Evolutionary conservation across 2,797 vertebrate genomes (phyloP), one percentile per base, ranked within the genome.

Genomic region (Momotus momota): DNA sequence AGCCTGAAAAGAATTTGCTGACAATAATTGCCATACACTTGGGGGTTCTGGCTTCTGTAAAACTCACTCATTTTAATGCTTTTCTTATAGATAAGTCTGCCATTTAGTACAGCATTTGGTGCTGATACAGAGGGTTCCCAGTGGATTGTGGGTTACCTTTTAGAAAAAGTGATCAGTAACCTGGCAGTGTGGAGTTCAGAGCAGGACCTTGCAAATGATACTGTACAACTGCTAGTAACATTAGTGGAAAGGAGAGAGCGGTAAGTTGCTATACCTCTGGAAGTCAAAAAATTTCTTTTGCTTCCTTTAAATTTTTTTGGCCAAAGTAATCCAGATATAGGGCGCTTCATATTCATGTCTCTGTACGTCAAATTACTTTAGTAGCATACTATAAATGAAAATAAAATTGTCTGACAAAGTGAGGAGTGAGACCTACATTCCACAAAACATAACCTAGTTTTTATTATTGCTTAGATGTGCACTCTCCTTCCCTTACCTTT

Each of bases 101-200:
- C 99, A 20, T 98, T 99, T 91, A 99, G 98, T 98, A 99, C 99
- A 49, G 99, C 99, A 12, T 99, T 99, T 95, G 99, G 99, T 67
- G 98, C 98, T 9, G 99, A 99, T 97, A 99, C 99, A 4, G 99
- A 99, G 97, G 99, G 99, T 43, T 99, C 99, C 93, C 99, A 99
- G 97, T 99, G 99, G 99, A 99, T 99, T 97, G 98, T 99, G 97
- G 99, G 99, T 97, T 99, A 99, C 97, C 99, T 99, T 75, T 98
- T 99, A 98, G 99, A 99, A 97, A 99, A 99, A 97, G 99, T 99
- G 94, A 99, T 99, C 97, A 99, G 99, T 98, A 99, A 99, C 97
- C 98, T 99, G 91, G 99, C 99, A 0, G 99, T 99, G 92, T 99
- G 99, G 99, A 99, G 99, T 97, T 99, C 99, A 19, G 99, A 99